These are phyloP conservation scores for Lycodopsis pacificus DNA, from an alignment of 2,797 vertebrate species.

Conservation along the genomic window DNA sequence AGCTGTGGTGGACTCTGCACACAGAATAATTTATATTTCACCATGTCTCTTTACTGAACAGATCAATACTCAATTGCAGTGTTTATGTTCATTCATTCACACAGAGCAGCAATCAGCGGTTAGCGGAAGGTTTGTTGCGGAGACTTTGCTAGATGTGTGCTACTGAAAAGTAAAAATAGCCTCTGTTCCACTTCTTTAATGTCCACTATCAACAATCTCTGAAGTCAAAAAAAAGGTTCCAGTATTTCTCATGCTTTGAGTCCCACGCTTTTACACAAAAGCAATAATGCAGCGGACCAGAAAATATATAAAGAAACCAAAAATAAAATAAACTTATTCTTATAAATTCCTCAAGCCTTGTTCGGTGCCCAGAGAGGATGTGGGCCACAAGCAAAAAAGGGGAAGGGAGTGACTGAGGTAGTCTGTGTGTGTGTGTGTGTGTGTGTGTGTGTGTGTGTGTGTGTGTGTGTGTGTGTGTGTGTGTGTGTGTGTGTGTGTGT, in stretches of 20 bases:
- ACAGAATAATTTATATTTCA: background rate
- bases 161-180: background rate
- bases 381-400: constrained; percentile 36
- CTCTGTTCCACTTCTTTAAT: background rate
- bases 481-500: constrained; percentile 3
- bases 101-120: background rate
- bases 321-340: constrained; percentile 62
- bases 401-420: constrained; percentile 44
- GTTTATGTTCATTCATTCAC: background rate
- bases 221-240: background rate
- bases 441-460: constrained; percentile 9
- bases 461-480: background rate
- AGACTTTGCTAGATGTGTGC: background rate
- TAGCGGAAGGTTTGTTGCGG: background rate
- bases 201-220: background rate
- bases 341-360: constrained; percentile 57
- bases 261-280: constrained; percentile 50
- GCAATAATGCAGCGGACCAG: constrained; percentile 48
- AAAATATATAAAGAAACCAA: constrained; percentile 59
- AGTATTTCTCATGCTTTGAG: constrained; percentile 23
- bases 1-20: background rate
- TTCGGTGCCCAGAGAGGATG: constrained; percentile 57
- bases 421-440: background rate
- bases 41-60: background rate
- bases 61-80: background rate